phyloP scores from a whole-genome alignment of 2,797 vertebrate genomes.

The Crenichthys baileyi region DNA sequence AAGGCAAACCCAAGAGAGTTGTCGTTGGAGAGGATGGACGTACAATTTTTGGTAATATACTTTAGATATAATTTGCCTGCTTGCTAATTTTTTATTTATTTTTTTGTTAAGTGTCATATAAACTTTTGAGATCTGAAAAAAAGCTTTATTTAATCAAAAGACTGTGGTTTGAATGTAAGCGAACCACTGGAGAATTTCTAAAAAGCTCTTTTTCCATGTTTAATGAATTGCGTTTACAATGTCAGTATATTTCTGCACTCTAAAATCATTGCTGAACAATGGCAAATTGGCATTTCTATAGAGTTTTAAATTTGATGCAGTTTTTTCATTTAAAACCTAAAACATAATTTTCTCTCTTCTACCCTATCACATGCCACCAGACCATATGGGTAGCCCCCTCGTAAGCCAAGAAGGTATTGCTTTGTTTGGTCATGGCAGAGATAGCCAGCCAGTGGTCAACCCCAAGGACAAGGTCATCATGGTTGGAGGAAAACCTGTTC shows the following conservation, averaged over 20 bases:
- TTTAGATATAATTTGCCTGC: constrained; percentile 10
- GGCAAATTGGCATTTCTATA: background rate
- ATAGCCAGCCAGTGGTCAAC: constrained; percentile 90
- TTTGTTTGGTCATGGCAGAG: constrained; percentile 92
- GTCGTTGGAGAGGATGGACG: constrained; percentile 94
- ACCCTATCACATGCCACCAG: constrained; percentile 68
- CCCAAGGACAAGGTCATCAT: constrained; percentile 93
- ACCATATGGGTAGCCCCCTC: constrained; percentile 90
- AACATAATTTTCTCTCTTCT: constrained; percentile 4
- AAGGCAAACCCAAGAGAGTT: constrained; percentile 91
- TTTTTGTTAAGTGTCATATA: constrained; percentile 16
- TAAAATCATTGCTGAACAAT: background rate
- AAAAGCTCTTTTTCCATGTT: background rate
- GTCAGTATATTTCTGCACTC: background rate
- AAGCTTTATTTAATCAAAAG: background rate
- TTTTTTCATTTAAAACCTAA: background rate
- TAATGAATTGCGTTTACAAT: background rate
- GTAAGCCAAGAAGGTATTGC: constrained; percentile 93
- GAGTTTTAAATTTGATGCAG: background rate
- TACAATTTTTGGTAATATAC: constrained; percentile 91
- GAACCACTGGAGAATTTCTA: background rate
- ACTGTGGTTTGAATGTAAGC: background rate
- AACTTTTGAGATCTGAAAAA: background rate
- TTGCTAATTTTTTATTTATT: background rate
- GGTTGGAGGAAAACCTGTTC: constrained; percentile 92